These are phyloP conservation scores for Drosophila setifemur DNA, from an alignment of 1,140 invertebrate genomes.

Conservation along the genomic window DNA sequence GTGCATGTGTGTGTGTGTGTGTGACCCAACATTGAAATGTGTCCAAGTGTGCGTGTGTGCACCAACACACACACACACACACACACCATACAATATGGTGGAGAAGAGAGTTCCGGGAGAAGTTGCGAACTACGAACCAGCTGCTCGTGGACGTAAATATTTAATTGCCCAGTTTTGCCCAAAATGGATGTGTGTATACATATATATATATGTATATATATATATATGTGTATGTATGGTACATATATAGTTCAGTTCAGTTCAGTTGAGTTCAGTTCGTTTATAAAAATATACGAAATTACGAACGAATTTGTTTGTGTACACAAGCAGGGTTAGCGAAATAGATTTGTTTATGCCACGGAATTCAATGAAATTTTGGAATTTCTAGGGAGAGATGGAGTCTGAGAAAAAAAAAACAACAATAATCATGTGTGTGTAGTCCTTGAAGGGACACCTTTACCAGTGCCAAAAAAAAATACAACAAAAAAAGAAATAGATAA, in stretches of 20 bases:
- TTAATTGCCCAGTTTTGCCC: conserved; percentile 27
- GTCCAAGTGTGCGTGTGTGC: conserved; percentile 8
- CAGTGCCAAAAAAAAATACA: no score
- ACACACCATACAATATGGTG: conserved; percentile 14
- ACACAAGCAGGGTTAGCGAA: no score
- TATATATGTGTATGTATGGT: conserved; percentile 24
- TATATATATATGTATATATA: conserved; percentile 24
- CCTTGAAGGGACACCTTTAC: no score
- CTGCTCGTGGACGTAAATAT: conserved; percentile 39
- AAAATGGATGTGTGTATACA: neutral
- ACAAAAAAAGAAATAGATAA: neutral
- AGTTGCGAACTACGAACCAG: conserved; percentile 42
- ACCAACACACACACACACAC: conserved; percentile 17
- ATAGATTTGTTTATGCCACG: no score
- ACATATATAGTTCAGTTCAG: no score
- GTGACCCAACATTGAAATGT: neutral
- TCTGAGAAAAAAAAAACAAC: neutral
- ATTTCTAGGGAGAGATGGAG: neutral
- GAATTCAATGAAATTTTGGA: no score
- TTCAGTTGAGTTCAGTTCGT: no score
- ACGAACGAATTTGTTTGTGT: conserved; percentile 22
- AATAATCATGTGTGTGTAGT: no score
- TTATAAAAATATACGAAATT: no score
- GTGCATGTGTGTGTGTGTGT: neutral
- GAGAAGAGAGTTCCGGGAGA: conserved; percentile 32